phyloP scores from a whole-genome alignment of 2,797 vertebrate genomes.

The Enteromius fasciolatus region DNA sequence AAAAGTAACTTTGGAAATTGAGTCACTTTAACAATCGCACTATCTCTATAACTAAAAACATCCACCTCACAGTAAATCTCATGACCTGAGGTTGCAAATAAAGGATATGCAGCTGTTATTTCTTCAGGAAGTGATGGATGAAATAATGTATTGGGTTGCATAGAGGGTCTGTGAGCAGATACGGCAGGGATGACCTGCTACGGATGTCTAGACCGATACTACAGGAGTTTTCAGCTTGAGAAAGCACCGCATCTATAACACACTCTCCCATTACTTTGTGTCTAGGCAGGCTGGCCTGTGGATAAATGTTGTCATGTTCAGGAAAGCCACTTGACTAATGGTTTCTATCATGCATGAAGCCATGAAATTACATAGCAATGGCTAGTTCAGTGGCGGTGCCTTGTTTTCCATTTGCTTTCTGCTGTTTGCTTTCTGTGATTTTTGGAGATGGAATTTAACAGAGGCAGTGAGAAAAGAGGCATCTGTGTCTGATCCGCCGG shows the following conservation, averaged over 20 bases:
- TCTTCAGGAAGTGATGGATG: conserved; percentile 16
- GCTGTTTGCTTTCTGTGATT: conserved; percentile 31
- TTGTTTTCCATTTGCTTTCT: conserved; percentile 39
- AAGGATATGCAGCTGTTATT: not conserved
- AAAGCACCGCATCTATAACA: not conserved
- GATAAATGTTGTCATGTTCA: conserved; percentile 33
- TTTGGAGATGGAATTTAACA: conserved; percentile 9
- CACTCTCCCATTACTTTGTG: conserved; percentile 5
- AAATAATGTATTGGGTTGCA: not conserved
- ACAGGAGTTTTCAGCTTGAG: conserved; percentile 9
- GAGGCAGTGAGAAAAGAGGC: conserved; percentile 14
- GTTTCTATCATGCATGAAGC: conserved; percentile 29
- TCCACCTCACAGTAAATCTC: not conserved
- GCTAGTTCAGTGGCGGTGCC: conserved; percentile 25
- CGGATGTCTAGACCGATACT: not conserved
- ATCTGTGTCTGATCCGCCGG: conserved; percentile 10
- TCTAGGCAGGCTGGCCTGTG: not conserved
- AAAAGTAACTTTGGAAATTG: not conserved
- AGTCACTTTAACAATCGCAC: not conserved
- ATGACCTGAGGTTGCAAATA: not conserved
- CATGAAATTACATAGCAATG: conserved; percentile 27
- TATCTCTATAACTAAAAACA: not conserved
- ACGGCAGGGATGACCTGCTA: not conserved
- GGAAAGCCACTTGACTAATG: conserved; percentile 22
- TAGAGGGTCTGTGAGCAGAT: conserved; percentile 10